Evolutionary conservation across 1,140 invertebrate genomes (phyloP), one percentile per base, ranked within the genome.

Genomic region (Luehdorfia chinensis): DNA sequence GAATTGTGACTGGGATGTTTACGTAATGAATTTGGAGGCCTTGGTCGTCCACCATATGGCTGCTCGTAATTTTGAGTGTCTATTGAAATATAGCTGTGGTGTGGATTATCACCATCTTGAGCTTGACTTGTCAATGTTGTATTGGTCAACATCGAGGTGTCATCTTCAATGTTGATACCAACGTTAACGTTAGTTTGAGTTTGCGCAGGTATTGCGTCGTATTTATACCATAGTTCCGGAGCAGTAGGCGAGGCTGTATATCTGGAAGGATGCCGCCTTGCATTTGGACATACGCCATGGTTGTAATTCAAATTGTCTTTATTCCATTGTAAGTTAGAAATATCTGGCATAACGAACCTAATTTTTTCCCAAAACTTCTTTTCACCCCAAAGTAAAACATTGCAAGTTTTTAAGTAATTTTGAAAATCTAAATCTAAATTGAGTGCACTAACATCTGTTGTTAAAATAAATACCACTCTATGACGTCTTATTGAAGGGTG

Each of bases 281-380:
- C 84, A 58, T 86, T 87, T 33, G 84, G 84, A 60, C 81, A 76
- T 12, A 85, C 71, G 39, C 74, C 70, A 48, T 84, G 84, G 50
- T 74, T 81, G 53, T 85, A 87, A 66, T 87, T 87, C 21, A 83
- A 66, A 48, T 76, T 70, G 46, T 86, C 85, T 63, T 88, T 87
- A 47, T 88, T 88, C 84, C 84, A 88, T 57, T 88, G 87, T 41
- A 88, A 75, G 55, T 87, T 88, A 23, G 84, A 81, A 59, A 84
- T 93, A 55, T 96, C 94, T 3, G 95, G 95, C 92, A 97, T 93
- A 12, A 94, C 92, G 85, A 94, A 96, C 32, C 92, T 90, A 19
- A 97, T 89, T 85, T 96, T 96, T 59, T 95, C 93, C 95, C 95
- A 97, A 84, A 97, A 97, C 68, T 93, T 90, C 62, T 93, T 93